Conservation (phyloP, 2,888 invertebrate species). For the Cataglyphis cursor region DNA sequence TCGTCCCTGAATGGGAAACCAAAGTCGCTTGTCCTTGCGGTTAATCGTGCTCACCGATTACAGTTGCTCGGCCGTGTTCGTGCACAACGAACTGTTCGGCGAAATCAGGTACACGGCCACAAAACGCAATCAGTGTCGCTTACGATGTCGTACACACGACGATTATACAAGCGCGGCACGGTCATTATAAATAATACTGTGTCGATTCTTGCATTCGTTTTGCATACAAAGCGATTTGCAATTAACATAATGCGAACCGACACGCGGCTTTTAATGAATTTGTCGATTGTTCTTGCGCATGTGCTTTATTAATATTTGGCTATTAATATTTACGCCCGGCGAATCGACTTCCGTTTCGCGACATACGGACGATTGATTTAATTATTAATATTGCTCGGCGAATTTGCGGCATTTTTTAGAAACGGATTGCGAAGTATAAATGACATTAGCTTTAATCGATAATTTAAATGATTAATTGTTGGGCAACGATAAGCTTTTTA, state of each 20-base stretch:
- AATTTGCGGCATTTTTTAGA: slow-evolving; percentile 4
- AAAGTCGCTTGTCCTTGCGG: slow-evolving; percentile 46
- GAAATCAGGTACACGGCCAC: slow-evolving; percentile 50
- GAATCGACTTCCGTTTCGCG: slow-evolving; percentile 3
- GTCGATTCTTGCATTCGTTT: slow-evolving; percentile 41
- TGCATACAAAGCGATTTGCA: slow-evolving; percentile 27
- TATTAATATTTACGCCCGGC: slow-evolving; percentile 28
- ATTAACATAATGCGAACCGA: slow-evolving; percentile 52
- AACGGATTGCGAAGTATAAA: not conserved
- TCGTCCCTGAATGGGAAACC: slow-evolving; percentile 2
- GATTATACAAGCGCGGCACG: slow-evolving; percentile 18
- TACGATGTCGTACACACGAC: slow-evolving; percentile 45
- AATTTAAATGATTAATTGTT: slow-evolving; percentile 4
- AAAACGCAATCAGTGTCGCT: slow-evolving; percentile 52
- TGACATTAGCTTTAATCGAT: slow-evolving; percentile 17
- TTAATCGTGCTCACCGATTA: slow-evolving; percentile 47
- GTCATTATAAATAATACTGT: slow-evolving; percentile 46
- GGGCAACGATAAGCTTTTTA: slow-evolving; percentile 13
- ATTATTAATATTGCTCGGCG: slow-evolving; percentile 25
- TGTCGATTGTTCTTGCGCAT: slow-evolving; percentile 30
- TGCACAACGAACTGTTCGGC: slow-evolving; percentile 39
- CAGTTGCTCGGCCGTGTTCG: slow-evolving; percentile 30
- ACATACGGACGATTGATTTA: slow-evolving; percentile 16
- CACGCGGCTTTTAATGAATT: slow-evolving; percentile 38
- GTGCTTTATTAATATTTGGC: slow-evolving; percentile 41